A percentile compares a stretch with the other conserved stretches of the same genome.
Conservation (phyloP, 37 sponge, comb jelly and placozoan species). For the Beroe ovata region DNA sequence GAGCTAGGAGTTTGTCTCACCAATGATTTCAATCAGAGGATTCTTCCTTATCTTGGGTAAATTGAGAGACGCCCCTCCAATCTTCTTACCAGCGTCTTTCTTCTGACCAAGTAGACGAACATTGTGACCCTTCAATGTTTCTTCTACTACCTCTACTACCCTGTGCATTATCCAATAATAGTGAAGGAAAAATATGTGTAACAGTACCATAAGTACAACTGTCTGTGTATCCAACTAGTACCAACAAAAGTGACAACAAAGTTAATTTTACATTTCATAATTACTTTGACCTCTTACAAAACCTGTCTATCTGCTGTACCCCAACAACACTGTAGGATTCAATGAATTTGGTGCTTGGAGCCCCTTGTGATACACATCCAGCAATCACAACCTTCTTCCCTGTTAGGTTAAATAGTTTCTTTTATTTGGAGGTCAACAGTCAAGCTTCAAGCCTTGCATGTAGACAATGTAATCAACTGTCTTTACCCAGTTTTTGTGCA, state of each 20-base stretch:
- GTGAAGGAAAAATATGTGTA: neutral
- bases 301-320: conserved; percentile 90
- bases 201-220: too few relatives aligned
- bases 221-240: too few relatives aligned
- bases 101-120: conserved; percentile 80
- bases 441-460: too few relatives aligned
- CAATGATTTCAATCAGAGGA: conserved; percentile 88
- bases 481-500: neutral
- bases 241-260: too few relatives aligned
- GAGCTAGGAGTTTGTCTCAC: neutral
- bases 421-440: too few relatives aligned
- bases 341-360: conserved; percentile 71
- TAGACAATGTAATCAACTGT: neutral
- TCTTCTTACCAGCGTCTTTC: conserved; percentile 69
- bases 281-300: too few relatives aligned
- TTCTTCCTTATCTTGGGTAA: conserved; percentile 94
- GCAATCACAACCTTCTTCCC: conserved; percentile 83
- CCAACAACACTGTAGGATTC: conserved; percentile 86
- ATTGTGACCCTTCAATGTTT: conserved; percentile 87
- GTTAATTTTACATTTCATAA: too few relatives aligned
- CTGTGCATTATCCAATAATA: neutral
- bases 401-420: too few relatives aligned
- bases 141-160: conserved; percentile 80
- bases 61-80: conserved; percentile 84
- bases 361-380: conserved; percentile 96